Conservation (phyloP, 2,888 invertebrate species). For the Plebejus argus region DNA sequence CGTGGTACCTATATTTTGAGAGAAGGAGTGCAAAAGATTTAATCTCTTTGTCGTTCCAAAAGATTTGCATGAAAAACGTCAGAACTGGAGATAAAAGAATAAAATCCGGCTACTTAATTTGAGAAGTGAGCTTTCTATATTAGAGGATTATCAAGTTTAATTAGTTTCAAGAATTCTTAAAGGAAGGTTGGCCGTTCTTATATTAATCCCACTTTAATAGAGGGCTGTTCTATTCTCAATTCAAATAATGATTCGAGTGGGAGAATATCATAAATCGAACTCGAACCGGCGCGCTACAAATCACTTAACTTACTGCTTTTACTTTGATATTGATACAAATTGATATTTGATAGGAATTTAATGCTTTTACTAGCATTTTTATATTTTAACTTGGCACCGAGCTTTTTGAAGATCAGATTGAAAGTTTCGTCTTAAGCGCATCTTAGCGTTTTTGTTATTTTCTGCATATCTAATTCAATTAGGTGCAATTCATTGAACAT, state of each 20-base stretch:
- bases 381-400: background rate
- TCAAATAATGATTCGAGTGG: slow-evolving; percentile 6
- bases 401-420: background rate
- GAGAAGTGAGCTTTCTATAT: slow-evolving; percentile 59
- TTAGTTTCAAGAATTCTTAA: slow-evolving; percentile 60
- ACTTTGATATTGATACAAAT: background rate
- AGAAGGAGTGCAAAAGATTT: slow-evolving; percentile 36
- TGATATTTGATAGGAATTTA: background rate
- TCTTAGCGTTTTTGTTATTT: background rate
- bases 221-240: slow-evolving; percentile 10
- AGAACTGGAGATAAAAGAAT: slow-evolving; percentile 51
- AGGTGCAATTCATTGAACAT: no score
- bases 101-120: slow-evolving; percentile 58
- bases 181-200: slow-evolving; percentile 56
- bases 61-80: slow-evolving; percentile 47
- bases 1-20: slow-evolving; percentile 31
- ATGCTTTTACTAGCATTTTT: background rate
- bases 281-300: background rate
- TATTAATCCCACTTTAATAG: slow-evolving; percentile 50
- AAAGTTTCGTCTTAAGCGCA: background rate
- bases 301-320: background rate
- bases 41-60: slow-evolving; percentile 42
- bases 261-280: background rate
- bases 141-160: slow-evolving; percentile 74
- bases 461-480: no score